Percentiles rank a stretch among this genome's conserved stretches.
These are phyloP conservation scores for Mormoops blainvillei DNA, from an alignment of 2,113 vertebrate genomes.

Conservation along the genomic window DNA sequence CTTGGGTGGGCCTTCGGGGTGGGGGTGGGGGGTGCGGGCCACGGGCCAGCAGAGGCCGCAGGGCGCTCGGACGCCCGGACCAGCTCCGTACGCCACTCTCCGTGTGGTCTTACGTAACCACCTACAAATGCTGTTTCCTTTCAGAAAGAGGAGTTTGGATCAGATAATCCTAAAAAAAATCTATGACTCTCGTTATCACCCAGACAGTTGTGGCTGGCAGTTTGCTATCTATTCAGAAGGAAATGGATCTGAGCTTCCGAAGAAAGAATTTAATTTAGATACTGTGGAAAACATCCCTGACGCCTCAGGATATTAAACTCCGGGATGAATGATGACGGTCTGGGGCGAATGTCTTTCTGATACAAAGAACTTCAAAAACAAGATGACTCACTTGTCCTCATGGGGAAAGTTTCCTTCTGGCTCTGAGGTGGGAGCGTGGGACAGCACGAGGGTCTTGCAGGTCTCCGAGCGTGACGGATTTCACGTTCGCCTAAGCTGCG, in stretches of 20 bases:
- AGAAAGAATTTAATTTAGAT: slow-evolving; percentile 60
- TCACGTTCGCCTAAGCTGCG: accelerated
- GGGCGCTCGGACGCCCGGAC: background rate
- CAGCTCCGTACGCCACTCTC: background rate
- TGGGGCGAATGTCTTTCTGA: background rate
- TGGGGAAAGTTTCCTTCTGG: background rate
- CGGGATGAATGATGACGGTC: background rate
- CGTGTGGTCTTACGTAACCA: background rate
- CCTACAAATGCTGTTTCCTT: accelerated
- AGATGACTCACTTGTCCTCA: slow-evolving; percentile 32
- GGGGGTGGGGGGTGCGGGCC: accelerated
- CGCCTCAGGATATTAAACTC: slow-evolving; percentile 62
- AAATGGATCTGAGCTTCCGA: slow-evolving; percentile 20
- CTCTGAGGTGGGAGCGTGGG: background rate
- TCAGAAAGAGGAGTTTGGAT: background rate
- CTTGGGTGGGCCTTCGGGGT: accelerated
- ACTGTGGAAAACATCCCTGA: slow-evolving; percentile 22
- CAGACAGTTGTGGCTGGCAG: background rate
- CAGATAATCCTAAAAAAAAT: background rate
- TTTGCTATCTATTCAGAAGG: slow-evolving; percentile 11
- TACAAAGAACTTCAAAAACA: slow-evolving; percentile 1
- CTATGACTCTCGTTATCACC: background rate
- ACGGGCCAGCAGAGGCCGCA: accelerated
- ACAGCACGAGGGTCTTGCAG: accelerated
- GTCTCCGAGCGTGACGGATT: accelerated